Conservation (phyloP, 1,140 invertebrate genomes). For the Agrypnia vestita region DNA sequence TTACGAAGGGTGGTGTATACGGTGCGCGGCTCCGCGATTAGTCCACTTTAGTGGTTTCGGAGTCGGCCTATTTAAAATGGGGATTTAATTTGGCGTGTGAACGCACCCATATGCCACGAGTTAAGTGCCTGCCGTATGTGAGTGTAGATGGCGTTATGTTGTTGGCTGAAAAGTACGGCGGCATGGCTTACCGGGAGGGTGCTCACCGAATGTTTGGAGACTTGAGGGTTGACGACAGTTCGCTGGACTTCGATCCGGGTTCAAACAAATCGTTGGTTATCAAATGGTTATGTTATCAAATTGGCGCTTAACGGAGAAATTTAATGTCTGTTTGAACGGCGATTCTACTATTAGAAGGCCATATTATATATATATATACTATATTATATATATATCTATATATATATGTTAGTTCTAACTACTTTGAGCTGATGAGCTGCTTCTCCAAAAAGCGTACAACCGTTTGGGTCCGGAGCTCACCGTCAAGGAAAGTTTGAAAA, state of each 20-base stretch:
- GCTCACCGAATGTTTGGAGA: background rate
- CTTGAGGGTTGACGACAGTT: constrained; percentile 26
- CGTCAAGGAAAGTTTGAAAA: too few species aligned
- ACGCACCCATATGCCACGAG: constrained; percentile 50
- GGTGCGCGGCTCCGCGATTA: constrained; percentile 44
- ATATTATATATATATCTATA: too few species aligned
- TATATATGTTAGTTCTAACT: too few species aligned
- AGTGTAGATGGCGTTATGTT: constrained; percentile 28
- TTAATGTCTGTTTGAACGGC: too few species aligned
- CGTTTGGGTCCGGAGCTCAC: too few species aligned
- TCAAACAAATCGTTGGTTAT: constrained; percentile 17
- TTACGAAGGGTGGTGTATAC: too few species aligned
- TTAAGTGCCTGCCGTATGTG: constrained; percentile 41
- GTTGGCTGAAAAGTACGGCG: background rate
- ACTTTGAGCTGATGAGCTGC: too few species aligned
- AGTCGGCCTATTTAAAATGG: constrained; percentile 54
- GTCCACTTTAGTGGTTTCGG: constrained; percentile 57
- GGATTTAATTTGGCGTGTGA: constrained; percentile 53
- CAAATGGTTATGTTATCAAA: background rate
- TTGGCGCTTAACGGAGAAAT: too few species aligned
- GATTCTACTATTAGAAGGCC: too few species aligned
- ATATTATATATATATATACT: too few species aligned
- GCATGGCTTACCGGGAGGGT: constrained; percentile 26
- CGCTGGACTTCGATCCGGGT: constrained; percentile 16
- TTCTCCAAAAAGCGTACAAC: too few species aligned